Evolutionary conservation across 2,797 vertebrate species (phyloP), one percentile per base, ranked within the genome.

Genomic region (Toxotes lorentzi): DNA sequence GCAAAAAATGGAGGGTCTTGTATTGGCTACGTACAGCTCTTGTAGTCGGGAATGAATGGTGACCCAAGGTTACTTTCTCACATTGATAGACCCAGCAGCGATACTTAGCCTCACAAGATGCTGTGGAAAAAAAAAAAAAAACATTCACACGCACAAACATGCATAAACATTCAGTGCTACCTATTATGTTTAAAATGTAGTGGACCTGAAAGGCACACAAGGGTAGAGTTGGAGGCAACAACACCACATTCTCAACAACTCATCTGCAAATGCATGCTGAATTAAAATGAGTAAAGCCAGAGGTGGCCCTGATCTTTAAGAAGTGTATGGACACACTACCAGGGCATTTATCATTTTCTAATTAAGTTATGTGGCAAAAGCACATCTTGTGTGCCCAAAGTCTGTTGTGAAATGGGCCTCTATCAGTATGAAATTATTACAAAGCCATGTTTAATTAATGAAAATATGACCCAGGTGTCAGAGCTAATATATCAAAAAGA

Each of bases 371-470:
- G 88, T 85, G 87, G 88, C 86, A 87, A 91, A 92, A 91, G 86
- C 77, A 87, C 81, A 86, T 90, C 84, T 86, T 83, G 82, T 79
- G 79, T 86, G 90, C 56, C 84, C 76, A 86, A 84, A 89, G 79
- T 86, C 81, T 82, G 81, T 38, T 72, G 73, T 60, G 71, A 86
- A 90, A 91, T 81, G 83, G 84, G 74, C 86, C 86, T 91, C 76
- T 79, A 78, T 93, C 87, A 70, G 82, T 70, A 63, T 56, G 78
- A 86, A 90, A 92, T 92, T 83, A 89, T 91, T 86, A 85, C 82
- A 91, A 82, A 89, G 76, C 50, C 86, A 88, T 91, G 91, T 91
- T 92, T 92, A 93, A 93, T 92, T 91, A 91, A 92, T 93, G 87
- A 89, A 89, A 90, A 87, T 90, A 91, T 91, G 91, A 91, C 88